Base-by-base conservation (phyloP, 2,797 vertebrate genomes). In the Valencia hispanica region DNA sequence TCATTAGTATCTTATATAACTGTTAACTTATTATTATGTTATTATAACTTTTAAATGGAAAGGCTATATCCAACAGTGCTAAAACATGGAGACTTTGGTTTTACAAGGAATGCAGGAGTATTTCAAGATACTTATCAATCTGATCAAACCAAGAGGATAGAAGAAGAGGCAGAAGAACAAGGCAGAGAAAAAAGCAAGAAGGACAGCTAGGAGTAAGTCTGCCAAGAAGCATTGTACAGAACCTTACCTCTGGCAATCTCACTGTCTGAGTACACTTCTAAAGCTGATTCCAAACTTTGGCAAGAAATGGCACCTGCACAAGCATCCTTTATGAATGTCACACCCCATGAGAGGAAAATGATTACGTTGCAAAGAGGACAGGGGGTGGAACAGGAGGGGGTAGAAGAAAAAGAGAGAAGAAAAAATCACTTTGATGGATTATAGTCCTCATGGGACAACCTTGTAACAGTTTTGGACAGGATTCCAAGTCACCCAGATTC, bases 341-440 rank as follows among this genome's bases (percentile, higher is more conserved):
- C 91, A 94, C 90, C 91, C 91, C 65, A 83, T 90, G 94, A 95
- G 94, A 92, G 90, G 94, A 95, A 96, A 95, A 95, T 94, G 95
- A 95, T 95, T 95, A 95, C 94, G 91, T 94, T 94, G 95, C 94
- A 95, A 92, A 95, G 93, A 87, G 93, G 92, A 94, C 91, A 90
- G 89, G 90, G 87, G 84, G 82, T 18, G 77, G 78, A 86, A 85
- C 79, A 74, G 84, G 84, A 80, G 87, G 75, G 75, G 84, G 78
- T 55, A 85, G 65, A 80, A 70, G 81, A 81, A 77, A 80, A 80
- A 72, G 79, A 81, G 86, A 79, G 84, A 88, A 90, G 87, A 92
- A 94, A n/a, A 94, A 95, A 94, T 95, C 92, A 92, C 93, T 93
- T 93, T 96, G 95, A 96, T 95, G 94, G 94, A 95, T 96, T 94